Evolutionary conservation across 2,797 vertebrate genomes (phyloP).

Genomic region (Stomatorhinus walkeri): DNA sequence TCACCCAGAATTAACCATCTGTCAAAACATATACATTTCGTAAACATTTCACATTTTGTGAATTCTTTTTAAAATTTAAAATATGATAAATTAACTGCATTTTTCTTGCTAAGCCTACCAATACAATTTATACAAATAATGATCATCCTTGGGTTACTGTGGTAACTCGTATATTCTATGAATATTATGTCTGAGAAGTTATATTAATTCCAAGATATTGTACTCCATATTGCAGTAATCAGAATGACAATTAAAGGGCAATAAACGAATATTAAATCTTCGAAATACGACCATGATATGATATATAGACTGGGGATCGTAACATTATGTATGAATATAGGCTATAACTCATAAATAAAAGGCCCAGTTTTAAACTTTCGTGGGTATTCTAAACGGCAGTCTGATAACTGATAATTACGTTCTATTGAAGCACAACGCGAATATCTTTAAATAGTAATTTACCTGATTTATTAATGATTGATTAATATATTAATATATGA

Average conservation of each 20-base stretch:
- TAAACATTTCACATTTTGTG: background rate
- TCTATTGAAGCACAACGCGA: background rate
- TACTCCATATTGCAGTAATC: background rate
- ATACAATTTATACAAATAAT: background rate
- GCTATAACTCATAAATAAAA: background rate
- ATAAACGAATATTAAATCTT: background rate
- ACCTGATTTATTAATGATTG: background rate
- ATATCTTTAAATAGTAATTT: background rate
- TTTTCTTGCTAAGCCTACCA: background rate
- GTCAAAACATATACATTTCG: background rate
- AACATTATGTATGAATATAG: background rate
- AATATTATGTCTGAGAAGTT: background rate
- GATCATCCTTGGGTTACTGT: background rate
- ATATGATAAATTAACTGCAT: background rate
- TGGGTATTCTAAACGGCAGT: background rate
- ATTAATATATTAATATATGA: background rate
- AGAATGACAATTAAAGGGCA: background rate
- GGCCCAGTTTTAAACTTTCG: background rate
- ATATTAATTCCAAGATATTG: background rate
- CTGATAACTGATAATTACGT: background rate
- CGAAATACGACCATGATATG: background rate
- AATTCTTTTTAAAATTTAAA: background rate
- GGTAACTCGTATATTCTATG: background rate
- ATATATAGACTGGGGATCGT: too few relatives aligned
- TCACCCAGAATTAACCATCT: background rate